phyloP scores from a whole-genome alignment of 1,140 invertebrate genomes.

The Brachionus sp. region DNA sequence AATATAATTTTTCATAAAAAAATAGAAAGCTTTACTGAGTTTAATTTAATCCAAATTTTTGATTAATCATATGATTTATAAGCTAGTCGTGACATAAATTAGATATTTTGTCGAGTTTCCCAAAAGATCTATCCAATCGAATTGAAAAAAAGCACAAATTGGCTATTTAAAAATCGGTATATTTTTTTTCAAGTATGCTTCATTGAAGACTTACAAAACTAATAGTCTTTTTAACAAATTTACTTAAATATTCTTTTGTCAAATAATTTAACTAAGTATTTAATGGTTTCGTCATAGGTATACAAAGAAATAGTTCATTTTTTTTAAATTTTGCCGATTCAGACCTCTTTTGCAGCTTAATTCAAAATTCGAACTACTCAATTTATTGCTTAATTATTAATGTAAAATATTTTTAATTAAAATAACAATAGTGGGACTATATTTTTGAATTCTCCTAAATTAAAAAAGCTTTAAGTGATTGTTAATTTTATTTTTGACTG shows the following conservation, averaged over 20 bases:
- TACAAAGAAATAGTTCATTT: not conserved
- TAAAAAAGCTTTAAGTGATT: constrained; percentile 1
- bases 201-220: not conserved
- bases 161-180: not conserved
- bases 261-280: constrained; percentile 6
- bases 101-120: not conserved
- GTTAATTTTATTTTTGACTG: not conserved
- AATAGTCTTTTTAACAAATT: not conserved
- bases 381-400: not conserved
- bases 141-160: not conserved
- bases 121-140: not conserved
- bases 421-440: constrained; percentile 6
- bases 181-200: not conserved
- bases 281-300: not conserved
- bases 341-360: not conserved
- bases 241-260: not conserved
- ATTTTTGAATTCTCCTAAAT: not conserved
- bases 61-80: not conserved
- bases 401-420: not conserved
- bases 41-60: not conserved
- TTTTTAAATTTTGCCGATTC: not conserved
- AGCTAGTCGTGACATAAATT: not conserved
- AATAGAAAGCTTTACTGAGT: not conserved
- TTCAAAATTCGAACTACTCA: not conserved
- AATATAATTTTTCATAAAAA: not conserved